These are phyloP conservation scores for Xerus rutilus DNA, from an alignment of 2,797 vertebrate genomes.

Conservation along the genomic window DNA sequence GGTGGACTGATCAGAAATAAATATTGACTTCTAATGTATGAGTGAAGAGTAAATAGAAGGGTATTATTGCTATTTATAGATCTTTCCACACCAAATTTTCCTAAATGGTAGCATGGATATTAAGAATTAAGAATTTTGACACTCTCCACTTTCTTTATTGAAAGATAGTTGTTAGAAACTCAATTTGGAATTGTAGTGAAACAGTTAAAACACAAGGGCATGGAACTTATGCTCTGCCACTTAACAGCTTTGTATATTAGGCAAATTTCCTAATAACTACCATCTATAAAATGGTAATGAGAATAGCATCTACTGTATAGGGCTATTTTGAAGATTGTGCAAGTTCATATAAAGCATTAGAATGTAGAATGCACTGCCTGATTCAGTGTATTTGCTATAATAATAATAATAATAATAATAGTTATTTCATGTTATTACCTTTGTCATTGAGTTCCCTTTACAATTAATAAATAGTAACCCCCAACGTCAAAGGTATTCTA, in stretches of 20 bases:
- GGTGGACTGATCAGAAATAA: neutral
- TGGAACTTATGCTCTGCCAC: neutral
- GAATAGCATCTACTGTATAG: neutral
- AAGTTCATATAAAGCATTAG: neutral
- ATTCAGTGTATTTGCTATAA: neutral
- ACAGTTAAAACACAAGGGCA: neutral
- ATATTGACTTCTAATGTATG: neutral
- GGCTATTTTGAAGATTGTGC: neutral
- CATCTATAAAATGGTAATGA: neutral
- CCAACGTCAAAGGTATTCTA: neutral
- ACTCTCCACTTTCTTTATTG: neutral
- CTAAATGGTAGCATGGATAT: neutral
- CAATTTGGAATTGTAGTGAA: neutral
- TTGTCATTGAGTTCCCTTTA: neutral
- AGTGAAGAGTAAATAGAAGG: neutral
- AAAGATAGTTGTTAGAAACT: neutral
- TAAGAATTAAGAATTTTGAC: neutral
- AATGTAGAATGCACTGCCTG: neutral
- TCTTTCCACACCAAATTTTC: neutral
- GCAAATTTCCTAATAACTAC: neutral
- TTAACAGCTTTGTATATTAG: neutral
- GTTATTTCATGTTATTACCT: neutral
- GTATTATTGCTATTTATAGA: neutral
- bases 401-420: neutral
- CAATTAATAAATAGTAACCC: neutral